Conservation (phyloP, 2,797 vertebrate genomes). For the Merluccius polli region DNA sequence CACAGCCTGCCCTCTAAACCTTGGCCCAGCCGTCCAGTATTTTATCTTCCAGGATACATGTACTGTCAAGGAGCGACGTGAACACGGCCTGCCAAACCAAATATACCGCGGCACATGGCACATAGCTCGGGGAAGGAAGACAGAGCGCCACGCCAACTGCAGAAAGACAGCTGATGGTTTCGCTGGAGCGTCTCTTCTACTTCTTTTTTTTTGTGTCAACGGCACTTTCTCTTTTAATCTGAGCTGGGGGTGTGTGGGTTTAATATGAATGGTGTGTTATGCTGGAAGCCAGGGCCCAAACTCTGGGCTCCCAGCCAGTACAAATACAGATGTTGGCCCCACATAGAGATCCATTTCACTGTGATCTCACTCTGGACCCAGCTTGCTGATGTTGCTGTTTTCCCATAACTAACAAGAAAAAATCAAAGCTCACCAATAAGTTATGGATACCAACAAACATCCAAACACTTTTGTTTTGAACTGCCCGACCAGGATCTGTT, state of each 20-base stretch:
- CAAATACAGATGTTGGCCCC: conserved; percentile 57
- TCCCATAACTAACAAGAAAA: conserved; percentile 25
- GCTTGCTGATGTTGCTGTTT: conserved; percentile 13
- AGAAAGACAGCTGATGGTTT: conserved; percentile 39
- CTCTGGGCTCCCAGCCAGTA: conserved; percentile 47
- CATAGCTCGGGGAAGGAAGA: conserved; percentile 14
- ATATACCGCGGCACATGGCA: conserved; percentile 37
- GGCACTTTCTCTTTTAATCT: conserved; percentile 41
- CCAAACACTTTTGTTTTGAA: background rate
- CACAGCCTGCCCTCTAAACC: conserved; percentile 27
- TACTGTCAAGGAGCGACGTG: conserved; percentile 20
- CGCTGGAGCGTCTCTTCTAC: conserved; percentile 33
- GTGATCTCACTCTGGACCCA: conserved; percentile 16
- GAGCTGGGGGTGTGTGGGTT: conserved; percentile 35
- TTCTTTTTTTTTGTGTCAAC: conserved; percentile 15
- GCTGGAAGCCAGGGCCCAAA: conserved; percentile 26
- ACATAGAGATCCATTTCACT: conserved; percentile 39
- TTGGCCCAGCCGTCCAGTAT: conserved; percentile 27
- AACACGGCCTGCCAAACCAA: conserved; percentile 45
- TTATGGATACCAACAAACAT: conserved; percentile 16
- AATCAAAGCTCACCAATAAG: conserved; percentile 15
- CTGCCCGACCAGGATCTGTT: background rate
- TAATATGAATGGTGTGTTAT: conserved; percentile 45
- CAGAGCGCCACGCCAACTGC: conserved; percentile 14
- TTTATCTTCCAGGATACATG: conserved; percentile 41